Percentiles rank a stretch among this genome's conserved stretches.
These are phyloP conservation scores for Labia minor DNA, from an alignment of 2,888 invertebrate species.

Conservation along the genomic window DNA sequence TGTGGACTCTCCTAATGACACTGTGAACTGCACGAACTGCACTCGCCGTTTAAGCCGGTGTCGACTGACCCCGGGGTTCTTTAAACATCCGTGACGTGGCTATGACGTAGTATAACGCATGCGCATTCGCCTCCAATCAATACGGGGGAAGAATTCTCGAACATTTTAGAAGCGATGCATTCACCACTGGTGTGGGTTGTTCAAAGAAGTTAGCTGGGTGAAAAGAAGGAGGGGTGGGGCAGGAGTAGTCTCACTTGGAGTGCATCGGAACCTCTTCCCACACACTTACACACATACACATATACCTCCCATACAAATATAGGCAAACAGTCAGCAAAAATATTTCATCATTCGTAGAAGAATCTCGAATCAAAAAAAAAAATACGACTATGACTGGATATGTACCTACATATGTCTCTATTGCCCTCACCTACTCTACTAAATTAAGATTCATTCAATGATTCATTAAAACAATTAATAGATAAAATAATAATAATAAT, in stretches of 20 bases:
- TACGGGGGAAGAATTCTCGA: not conserved
- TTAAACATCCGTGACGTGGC: not conserved
- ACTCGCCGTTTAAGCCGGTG: not conserved
- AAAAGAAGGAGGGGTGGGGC: too few relatives aligned
- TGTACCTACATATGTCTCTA: too few relatives aligned
- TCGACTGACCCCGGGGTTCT: not conserved
- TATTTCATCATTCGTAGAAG: conserved; percentile 1
- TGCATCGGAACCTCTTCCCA: not conserved
- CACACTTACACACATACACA: not conserved
- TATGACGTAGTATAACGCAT: not conserved
- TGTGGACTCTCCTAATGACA: not conserved
- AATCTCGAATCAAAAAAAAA: not conserved
- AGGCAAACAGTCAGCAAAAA: not conserved
- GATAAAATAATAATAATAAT: too few relatives aligned
- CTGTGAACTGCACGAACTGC: not conserved
- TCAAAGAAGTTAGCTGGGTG: too few relatives aligned
- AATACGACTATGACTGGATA: not conserved
- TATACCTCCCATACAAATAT: not conserved
- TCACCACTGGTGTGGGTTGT: not conserved
- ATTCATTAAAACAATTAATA: too few relatives aligned
- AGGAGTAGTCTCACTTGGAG: too few relatives aligned
- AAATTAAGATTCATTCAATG: too few relatives aligned
- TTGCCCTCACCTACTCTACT: too few relatives aligned
- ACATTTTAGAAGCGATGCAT: not conserved
- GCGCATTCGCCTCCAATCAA: not conserved